Conservation (phyloP, 2,797 vertebrate genomes). For the Xiphorhynchus erythropygius region DNA sequence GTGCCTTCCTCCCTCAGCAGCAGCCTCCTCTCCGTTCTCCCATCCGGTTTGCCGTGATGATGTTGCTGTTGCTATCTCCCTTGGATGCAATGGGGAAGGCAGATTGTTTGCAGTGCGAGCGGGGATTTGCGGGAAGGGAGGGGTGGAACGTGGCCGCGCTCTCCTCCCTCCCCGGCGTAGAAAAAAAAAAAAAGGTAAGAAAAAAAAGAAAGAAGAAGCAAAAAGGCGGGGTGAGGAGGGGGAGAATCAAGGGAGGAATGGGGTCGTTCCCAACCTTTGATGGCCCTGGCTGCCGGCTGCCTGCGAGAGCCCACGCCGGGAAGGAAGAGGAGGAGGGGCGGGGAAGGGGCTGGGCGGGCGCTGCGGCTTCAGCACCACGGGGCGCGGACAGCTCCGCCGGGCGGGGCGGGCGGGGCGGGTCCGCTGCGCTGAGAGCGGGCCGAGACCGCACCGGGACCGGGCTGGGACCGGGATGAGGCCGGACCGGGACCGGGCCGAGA, state of each 20-base stretch:
- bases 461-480: no score
- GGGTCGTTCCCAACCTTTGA: constrained; percentile 55
- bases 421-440: neutral
- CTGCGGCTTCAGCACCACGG: constrained; percentile 90
- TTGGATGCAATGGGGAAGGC: constrained; percentile 68
- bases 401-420: constrained; percentile 18
- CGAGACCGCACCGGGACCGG: no score
- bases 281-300: constrained; percentile 50
- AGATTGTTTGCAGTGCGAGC: constrained; percentile 65
- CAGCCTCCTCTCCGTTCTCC: constrained; percentile 43
- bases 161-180: neutral
- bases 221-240: neutral
- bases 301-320: constrained; percentile 42
- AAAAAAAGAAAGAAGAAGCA: neutral
- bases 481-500: neutral
- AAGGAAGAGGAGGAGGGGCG: constrained; percentile 7
- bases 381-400: constrained; percentile 91
- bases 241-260: neutral
- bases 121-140: constrained; percentile 59
- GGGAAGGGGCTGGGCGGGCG: constrained; percentile 62
- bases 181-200: neutral
- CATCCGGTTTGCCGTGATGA: constrained; percentile 61
- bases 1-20: constrained; percentile 36
- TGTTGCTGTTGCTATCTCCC: constrained; percentile 74
- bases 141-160: constrained; percentile 51